A percentile compares a stretch with the other conserved stretches of the same genome.
These are phyloP conservation scores for Orbicella faveolata DNA, from an alignment of 64 coral and sea anemone genomes.

Conservation along the genomic window DNA sequence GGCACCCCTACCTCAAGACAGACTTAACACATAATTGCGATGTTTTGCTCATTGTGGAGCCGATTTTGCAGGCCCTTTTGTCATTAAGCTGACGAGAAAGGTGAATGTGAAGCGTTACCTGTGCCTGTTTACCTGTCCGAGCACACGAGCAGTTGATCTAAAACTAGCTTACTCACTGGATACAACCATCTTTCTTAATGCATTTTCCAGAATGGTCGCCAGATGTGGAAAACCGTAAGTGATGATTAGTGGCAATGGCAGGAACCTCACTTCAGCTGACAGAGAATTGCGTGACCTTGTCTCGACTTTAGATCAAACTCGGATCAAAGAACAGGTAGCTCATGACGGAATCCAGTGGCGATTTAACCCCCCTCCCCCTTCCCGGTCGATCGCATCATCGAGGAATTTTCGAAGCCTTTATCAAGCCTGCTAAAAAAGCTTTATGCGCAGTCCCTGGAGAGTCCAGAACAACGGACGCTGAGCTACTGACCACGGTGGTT, in stretches of 20 bases:
- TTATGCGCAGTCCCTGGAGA: too few species aligned
- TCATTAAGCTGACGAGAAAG: conserved; percentile 14
- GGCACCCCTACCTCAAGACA: conserved; percentile 33
- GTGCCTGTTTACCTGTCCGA: too few species aligned
- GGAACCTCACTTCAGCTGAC: conserved; percentile 13
- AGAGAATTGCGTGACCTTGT: conserved; percentile 21
- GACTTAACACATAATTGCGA: background rate
- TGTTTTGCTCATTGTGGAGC: too few species aligned
- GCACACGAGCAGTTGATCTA: too few species aligned
- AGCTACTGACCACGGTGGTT: background rate
- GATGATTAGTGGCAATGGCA: conserved; percentile 27
- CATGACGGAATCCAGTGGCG: conserved; percentile 9
- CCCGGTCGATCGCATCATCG: conserved; percentile 20
- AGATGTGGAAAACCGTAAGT: too few species aligned
- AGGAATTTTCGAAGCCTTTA: conserved; percentile 11
- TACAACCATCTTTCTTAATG: background rate
- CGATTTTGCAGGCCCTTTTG: background rate
- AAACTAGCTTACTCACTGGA: background rate
- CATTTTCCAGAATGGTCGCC: too few species aligned
- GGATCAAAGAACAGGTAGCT: background rate
- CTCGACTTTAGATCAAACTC: too few species aligned
- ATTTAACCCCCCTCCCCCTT: background rate
- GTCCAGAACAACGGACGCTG: conserved; percentile 4
- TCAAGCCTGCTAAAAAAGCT: too few species aligned
- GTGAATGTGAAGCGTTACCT: background rate